Evolutionary conservation across 2,797 vertebrate species (phyloP).

Genomic region (Triplophysa yarkandensis): DNA sequence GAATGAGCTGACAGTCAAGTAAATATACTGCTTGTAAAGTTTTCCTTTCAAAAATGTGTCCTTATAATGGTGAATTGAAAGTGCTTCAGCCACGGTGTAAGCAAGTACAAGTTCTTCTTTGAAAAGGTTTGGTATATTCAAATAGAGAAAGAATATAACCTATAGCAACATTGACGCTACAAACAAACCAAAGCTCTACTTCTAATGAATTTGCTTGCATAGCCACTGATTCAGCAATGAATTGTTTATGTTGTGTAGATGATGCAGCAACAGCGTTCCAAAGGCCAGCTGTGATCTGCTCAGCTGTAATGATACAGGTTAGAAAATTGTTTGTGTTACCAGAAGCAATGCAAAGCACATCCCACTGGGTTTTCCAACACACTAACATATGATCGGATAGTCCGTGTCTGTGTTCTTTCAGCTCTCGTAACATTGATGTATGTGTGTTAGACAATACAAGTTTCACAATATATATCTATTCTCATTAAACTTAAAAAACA

Average conservation of each 20-base stretch:
- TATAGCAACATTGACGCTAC: neutral
- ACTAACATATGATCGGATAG: neutral
- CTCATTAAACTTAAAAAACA: too few species aligned
- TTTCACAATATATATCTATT: too few species aligned
- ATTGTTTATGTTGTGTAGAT: neutral
- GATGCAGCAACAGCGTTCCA: neutral
- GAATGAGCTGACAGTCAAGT: neutral
- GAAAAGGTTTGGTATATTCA: neutral
- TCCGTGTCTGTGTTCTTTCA: neutral
- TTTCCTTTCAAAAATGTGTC: neutral
- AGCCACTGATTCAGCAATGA: neutral
- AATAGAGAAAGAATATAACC: neutral
- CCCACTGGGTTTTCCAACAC: neutral
- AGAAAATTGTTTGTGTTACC: neutral
- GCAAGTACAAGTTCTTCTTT: neutral
- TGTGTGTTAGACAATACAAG: neutral
- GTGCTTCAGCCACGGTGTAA: neutral
- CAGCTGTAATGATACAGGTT: neutral
- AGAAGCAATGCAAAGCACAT: neutral
- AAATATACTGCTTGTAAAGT: neutral
- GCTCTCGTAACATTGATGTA: neutral
- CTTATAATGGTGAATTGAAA: neutral
- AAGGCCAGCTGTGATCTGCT: neutral
- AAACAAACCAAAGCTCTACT: neutral
- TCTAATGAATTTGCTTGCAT: neutral